These are phyloP conservation scores for Ivindomyrus marchei DNA, from an alignment of 2,113 vertebrate species.

Conservation along the genomic window DNA sequence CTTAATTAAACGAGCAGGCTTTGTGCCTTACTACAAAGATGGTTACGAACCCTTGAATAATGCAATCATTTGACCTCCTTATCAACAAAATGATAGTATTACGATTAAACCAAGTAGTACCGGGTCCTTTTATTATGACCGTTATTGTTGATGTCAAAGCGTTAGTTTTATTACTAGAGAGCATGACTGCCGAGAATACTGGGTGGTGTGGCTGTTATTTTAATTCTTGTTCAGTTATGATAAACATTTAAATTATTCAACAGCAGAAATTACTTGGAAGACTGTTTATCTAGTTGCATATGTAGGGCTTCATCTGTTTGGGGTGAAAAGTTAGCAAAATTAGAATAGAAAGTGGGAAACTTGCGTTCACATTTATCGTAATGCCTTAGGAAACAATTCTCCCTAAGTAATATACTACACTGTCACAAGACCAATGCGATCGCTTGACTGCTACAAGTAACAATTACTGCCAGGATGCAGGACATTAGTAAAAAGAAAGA, in stretches of 20 bases:
- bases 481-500: constrained; percentile 38
- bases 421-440: constrained; percentile 18
- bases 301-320: not conserved
- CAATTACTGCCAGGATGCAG: constrained; percentile 50
- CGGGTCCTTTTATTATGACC: not conserved
- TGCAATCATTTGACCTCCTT: constrained; percentile 6
- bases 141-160: not conserved
- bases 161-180: not conserved
- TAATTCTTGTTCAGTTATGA: not conserved
- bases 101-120: not conserved
- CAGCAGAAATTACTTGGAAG: not conserved
- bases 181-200: not conserved
- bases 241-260: not conserved
- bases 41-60: constrained; percentile 4
- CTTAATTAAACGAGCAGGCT: constrained; percentile 9
- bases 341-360: constrained; percentile 15
- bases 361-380: constrained; percentile 47
- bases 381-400: not conserved
- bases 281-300: not conserved
- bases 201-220: not conserved
- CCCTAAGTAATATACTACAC: not conserved
- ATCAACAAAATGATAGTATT: constrained; percentile 4
- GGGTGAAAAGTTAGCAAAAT: not conserved
- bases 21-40: constrained; percentile 1
- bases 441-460: constrained; percentile 43